A percentile compares a stretch with the other conserved stretches of the same genome.
phyloP scores from a whole-genome alignment of 2,888 invertebrate species.

The Athalia cordata region DNA sequence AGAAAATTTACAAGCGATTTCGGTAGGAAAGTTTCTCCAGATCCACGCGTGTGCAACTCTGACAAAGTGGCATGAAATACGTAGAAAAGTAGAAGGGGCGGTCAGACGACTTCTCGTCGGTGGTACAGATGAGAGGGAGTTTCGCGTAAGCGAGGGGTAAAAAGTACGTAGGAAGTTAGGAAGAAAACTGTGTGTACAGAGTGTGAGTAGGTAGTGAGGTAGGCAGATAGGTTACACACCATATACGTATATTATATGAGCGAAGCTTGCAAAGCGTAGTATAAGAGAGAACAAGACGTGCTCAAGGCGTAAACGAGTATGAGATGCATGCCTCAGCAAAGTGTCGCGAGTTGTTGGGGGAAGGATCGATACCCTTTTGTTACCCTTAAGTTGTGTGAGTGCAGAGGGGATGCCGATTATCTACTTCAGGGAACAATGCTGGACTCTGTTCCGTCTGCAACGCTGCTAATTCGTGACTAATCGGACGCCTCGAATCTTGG shows the following conservation, averaged over 20 bases:
- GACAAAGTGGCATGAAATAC: too few relatives aligned
- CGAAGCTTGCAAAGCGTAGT: conserved; percentile 10
- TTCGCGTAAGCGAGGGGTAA: neutral
- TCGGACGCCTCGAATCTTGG: conserved; percentile 26
- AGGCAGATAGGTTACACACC: neutral
- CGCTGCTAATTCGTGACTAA: conserved; percentile 44
- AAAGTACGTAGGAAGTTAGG: neutral
- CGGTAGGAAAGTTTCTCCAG: too few relatives aligned
- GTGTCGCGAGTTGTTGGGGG: conserved; percentile 27
- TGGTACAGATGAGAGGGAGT: neutral
- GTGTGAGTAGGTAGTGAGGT: neutral
- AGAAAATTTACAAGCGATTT: too few relatives aligned
- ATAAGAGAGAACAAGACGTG: conserved; percentile 38
- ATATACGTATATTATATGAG: neutral
- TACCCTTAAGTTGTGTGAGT: conserved; percentile 13
- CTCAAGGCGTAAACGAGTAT: conserved; percentile 44
- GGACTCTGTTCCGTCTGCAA: conserved; percentile 20
- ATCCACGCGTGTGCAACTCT: too few relatives aligned
- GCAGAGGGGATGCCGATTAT: conserved; percentile 31
- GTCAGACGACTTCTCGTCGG: too few relatives aligned
- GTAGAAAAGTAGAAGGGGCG: too few relatives aligned
- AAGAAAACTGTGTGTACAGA: neutral
- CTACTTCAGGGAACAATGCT: conserved; percentile 41
- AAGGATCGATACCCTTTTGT: conserved; percentile 44
- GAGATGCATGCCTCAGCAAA: conserved; percentile 44